These are phyloP conservation scores for Platyura marginata DNA, from an alignment of 1,140 invertebrate genomes.

Conservation along the genomic window DNA sequence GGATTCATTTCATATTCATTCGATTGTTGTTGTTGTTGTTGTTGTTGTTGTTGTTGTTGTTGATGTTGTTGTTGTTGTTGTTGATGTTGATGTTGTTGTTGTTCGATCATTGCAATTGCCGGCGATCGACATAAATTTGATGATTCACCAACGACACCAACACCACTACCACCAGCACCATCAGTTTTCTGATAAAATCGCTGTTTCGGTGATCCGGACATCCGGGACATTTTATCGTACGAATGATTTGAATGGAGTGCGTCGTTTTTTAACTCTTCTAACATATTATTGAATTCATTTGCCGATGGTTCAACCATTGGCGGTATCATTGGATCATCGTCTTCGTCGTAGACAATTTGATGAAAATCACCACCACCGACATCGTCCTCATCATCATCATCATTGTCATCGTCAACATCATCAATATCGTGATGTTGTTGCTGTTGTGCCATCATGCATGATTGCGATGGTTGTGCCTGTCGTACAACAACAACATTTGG, in stretches of 20 bases:
- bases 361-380: background rate
- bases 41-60: background rate
- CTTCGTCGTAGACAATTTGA: too few species aligned
- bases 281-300: conserved; percentile 8
- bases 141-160: background rate
- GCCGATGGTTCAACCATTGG: conserved; percentile 5
- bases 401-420: conserved; percentile 14
- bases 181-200: too few species aligned
- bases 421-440: conserved; percentile 4
- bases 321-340: background rate
- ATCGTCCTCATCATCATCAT: conserved; percentile 4
- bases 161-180: background rate
- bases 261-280: conserved; percentile 7
- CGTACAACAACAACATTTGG: background rate
- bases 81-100: background rate
- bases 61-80: too few species aligned
- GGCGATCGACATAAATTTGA: background rate
- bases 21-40: background rate
- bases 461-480: background rate
- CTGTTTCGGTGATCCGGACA: too few species aligned
- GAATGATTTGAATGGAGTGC: conserved; percentile 2
- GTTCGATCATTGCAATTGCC: background rate
- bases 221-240: background rate
- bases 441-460: conserved; percentile 4
- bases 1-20: background rate